A percentile compares a stretch with the other conserved stretches of the same genome.
phyloP scores from a whole-genome alignment of 2,888 invertebrate genomes.

The Pyrrhosoma nymphula region DNA sequence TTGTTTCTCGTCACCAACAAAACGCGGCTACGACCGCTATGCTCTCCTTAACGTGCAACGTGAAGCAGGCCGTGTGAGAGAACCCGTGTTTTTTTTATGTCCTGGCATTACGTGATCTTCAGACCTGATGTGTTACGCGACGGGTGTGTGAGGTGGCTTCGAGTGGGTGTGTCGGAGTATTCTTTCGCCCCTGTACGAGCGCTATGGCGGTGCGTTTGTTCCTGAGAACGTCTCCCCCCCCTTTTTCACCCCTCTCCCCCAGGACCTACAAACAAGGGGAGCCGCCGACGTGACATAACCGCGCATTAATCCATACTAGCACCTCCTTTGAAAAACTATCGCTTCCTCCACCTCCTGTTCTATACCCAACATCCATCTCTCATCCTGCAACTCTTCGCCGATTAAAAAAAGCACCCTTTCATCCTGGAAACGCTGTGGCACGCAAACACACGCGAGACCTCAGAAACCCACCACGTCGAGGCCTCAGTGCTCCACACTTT shows the following conservation, averaged over 20 bases:
- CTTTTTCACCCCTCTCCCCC: not conserved
- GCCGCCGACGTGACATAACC: not conserved
- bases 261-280: not conserved
- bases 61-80: not conserved
- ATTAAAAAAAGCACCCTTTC: not conserved
- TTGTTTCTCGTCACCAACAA: not conserved
- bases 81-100: slow-evolving; percentile 3
- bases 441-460: not conserved
- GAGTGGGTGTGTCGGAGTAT: not conserved
- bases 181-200: not conserved
- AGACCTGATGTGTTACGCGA: not conserved
- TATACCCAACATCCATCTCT: not conserved
- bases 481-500: not conserved
- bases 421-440: not conserved
- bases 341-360: not conserved
- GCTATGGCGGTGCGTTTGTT: not conserved
- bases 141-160: not conserved
- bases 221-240: not conserved
- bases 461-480: not conserved
- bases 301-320: not conserved
- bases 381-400: not conserved
- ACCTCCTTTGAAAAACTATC: not conserved
- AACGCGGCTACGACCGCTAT: not conserved
- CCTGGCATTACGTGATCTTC: not conserved
- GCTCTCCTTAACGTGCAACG: not conserved